Conservation (phyloP, 2,113 vertebrate species). For the Irena cyanogastra region DNA sequence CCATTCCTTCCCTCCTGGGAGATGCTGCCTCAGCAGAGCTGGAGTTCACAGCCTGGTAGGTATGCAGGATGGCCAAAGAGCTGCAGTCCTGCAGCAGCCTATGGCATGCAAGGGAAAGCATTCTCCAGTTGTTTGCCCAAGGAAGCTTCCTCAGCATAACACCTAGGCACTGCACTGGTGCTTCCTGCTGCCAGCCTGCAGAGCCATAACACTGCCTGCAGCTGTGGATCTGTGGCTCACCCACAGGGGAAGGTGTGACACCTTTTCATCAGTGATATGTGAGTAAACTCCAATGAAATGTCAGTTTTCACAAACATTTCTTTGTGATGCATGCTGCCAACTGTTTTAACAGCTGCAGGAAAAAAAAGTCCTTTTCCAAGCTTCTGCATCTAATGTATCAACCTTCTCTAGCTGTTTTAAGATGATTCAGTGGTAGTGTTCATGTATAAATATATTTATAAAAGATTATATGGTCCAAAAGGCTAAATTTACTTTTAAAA, state of each 20-base stretch:
- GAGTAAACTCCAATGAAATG: not conserved
- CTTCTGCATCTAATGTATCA: not conserved
- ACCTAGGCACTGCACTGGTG: not conserved
- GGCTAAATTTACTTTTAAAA: not conserved
- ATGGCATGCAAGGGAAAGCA: fast-evolving
- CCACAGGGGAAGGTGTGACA: not conserved
- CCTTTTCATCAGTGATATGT: not conserved
- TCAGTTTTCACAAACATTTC: not conserved
- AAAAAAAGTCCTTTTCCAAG: not conserved
- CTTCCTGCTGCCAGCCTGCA: not conserved
- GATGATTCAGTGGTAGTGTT: not conserved
- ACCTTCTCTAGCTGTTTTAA: not conserved
- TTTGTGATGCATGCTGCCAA: not conserved
- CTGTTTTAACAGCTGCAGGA: not conserved
- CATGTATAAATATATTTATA: not conserved
- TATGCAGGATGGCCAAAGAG: not conserved
- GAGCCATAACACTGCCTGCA: not conserved
- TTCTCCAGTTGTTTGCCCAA: not conserved
- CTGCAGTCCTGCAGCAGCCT: not conserved
- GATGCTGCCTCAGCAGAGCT: not conserved
- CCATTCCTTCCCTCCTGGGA: not conserved
- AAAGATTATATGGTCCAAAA: not conserved
- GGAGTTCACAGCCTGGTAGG: not conserved
- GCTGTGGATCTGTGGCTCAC: not conserved
- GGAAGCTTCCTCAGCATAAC: not conserved